A percentile compares a stretch with the other conserved stretches of the same genome.
phyloP scores from a whole-genome alignment of 2,888 invertebrate genomes.

The Perizoma flavofasciatum region DNA sequence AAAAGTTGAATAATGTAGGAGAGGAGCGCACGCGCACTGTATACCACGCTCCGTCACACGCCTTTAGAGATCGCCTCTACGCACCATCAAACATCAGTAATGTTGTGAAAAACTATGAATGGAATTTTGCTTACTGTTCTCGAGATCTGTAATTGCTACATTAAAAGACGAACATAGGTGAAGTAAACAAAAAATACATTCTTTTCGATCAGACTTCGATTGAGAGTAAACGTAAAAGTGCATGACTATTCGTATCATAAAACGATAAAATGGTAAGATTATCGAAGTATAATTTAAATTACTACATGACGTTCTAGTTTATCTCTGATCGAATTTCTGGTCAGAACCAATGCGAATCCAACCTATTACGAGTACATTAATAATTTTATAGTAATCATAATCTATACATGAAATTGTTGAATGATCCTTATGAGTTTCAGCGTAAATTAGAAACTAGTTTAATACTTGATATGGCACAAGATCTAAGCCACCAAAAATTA shows the following conservation, averaged over 20 bases:
- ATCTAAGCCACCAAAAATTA: too few species aligned
- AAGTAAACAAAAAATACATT: background rate
- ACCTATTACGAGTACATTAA: conserved; percentile 1
- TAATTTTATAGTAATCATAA: background rate
- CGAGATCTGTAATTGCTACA: conserved; percentile 7
- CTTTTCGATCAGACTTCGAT: background rate
- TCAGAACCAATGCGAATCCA: conserved; percentile 3
- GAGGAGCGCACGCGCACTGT: conserved; percentile 45
- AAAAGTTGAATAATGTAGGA: conserved; percentile 74
- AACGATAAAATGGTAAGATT: too few species aligned
- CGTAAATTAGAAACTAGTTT: background rate
- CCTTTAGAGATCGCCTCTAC: conserved; percentile 30
- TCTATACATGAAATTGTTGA: too few species aligned
- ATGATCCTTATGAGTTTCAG: background rate
- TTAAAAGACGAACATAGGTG: background rate
- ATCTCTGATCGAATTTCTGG: conserved; percentile 11
- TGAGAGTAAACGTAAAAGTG: background rate
- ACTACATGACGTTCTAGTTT: too few species aligned
- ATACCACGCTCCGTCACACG: conserved; percentile 42
- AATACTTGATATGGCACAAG: background rate
- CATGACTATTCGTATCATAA: too few species aligned
- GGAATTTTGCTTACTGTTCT: conserved; percentile 21
- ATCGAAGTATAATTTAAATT: too few species aligned
- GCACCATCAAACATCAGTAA: conserved; percentile 49
- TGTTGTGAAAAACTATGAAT: conserved; percentile 33